Evolutionary conservation across 2,113 vertebrate species (phyloP), one percentile per base, ranked within the genome.

Genomic region (Nyctibius bracteatus): DNA sequence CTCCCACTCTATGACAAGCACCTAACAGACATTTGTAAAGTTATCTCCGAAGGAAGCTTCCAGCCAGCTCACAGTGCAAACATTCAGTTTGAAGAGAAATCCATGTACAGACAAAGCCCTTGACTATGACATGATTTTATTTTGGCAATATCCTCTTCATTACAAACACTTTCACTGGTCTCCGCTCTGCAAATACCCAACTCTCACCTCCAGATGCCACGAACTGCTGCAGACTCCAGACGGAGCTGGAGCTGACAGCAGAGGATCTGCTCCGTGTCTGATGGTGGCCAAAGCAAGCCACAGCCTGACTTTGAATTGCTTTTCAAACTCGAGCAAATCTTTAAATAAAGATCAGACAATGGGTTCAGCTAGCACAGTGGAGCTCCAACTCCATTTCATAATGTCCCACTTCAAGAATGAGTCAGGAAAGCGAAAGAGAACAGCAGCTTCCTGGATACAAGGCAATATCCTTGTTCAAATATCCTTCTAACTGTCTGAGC

Each of bases 351-450:
- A 35, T 67, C 84, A 94, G 81, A 25, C 47, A 75, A 21, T 23
- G 4, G 25, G 57, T 35, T 55, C 65, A 67, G 66, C 33, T 30
- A 85, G 49, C 78, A 66, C 61, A 68, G 88, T 20, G 20, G 73
- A 82, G 66, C 84, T 80, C 87, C 46, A 3, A 3, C 30, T 41
- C 19, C 24, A 74, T 20, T 80, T 92, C 91, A 85, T 86, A 33
- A 93, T 57, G 70, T 81, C 54, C 10, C 6, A 12, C 23, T 11
- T 82, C 20, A 61, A 49, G 57, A 85, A 61, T 33, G 46, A 88
- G 70, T 49, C 70, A 65, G 88, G 79, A 82, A 92, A 63, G 47
- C 47, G 74, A 86, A 85, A 46, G 67, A 59, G 14, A 91, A 72
- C 31, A 41, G 77, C 41, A 62, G 79, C 21, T 92, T 62, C 81